Percentiles rank a stretch among this genome's conserved stretches.
Evolutionary conservation across 2,888 invertebrate genomes (phyloP).

Genomic region (Tachina fera): DNA sequence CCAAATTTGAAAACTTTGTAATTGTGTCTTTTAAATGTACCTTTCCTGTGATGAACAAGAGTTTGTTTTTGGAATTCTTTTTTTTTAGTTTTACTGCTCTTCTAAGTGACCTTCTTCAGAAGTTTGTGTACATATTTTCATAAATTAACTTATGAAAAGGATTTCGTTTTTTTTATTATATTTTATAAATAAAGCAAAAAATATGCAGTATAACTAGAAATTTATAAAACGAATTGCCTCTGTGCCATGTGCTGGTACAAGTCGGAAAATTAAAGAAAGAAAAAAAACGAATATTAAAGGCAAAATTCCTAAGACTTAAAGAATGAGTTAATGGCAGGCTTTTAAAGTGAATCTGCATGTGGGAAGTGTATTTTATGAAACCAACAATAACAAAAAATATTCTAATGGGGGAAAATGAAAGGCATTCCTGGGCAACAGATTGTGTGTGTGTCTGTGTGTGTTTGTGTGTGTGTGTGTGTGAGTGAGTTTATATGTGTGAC

Average conservation of each 20-base stretch:
- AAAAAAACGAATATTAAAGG: slow-evolving; percentile 1
- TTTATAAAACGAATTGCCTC: slow-evolving; percentile 32
- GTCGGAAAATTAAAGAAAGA: slow-evolving; percentile 4
- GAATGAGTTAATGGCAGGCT: slow-evolving; percentile 56
- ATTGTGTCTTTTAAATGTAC: no score
- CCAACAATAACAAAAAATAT: slow-evolving; percentile 42
- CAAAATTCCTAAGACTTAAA: slow-evolving; percentile 47
- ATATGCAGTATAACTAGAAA: slow-evolving; percentile 15
- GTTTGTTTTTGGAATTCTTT: no score
- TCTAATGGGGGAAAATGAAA: slow-evolving; percentile 17
- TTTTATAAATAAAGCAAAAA: slow-evolving; percentile 1
- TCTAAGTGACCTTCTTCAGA: slow-evolving; percentile 48
- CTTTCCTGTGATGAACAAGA: no score
- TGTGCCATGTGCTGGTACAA: slow-evolving; percentile 6
- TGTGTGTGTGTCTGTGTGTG: background rate
- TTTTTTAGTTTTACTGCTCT: no score
- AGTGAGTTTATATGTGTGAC: background rate
- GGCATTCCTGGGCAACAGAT: background rate
- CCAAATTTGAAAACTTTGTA: no score
- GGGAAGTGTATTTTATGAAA: slow-evolving; percentile 53
- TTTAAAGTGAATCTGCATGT: slow-evolving; percentile 46
- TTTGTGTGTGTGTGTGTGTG: background rate
- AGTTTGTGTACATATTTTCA: slow-evolving; percentile 35
- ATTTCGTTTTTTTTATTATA: slow-evolving; percentile 23
- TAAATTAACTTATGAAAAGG: slow-evolving; percentile 38